These are phyloP conservation scores for Amaurobius ferox DNA, from an alignment of 2,888 invertebrate genomes.

Conservation along the genomic window DNA sequence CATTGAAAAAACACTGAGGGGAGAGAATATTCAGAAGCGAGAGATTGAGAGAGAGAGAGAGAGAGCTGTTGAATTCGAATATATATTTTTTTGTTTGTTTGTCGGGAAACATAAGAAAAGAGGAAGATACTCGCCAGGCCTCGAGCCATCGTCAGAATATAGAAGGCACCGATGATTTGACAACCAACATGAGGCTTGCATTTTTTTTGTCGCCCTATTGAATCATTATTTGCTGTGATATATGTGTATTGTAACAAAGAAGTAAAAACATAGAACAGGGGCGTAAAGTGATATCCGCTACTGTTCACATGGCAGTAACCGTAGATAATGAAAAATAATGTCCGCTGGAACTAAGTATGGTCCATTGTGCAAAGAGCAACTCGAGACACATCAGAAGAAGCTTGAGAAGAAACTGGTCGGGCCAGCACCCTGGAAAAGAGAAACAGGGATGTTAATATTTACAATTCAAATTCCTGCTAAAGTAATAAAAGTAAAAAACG, in stretches of 20 bases:
- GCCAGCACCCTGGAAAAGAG: slow-evolving; percentile 72
- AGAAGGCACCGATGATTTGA: slow-evolving; percentile 72
- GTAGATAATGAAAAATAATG: slow-evolving; percentile 71
- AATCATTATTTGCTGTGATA: slow-evolving; percentile 57
- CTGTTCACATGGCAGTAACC: slow-evolving; percentile 71
- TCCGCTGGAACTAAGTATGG: slow-evolving; percentile 70
- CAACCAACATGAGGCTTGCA: slow-evolving; percentile 62
- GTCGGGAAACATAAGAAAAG: slow-evolving; percentile 15
- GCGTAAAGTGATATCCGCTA: slow-evolving; percentile 66
- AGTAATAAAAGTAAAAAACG: too few relatives aligned
- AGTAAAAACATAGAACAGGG: slow-evolving; percentile 71
- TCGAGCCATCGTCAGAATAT: slow-evolving; percentile 50
- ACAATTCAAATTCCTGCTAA: too few relatives aligned
- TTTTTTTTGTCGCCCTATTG: neutral
- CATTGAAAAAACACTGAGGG: slow-evolving; percentile 36
- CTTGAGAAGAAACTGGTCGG: slow-evolving; percentile 76
- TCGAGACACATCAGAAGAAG: slow-evolving; percentile 75
- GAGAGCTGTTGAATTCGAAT: slow-evolving; percentile 9
- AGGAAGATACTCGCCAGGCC: neutral
- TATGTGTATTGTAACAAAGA: slow-evolving; percentile 68
- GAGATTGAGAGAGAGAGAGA: slow-evolving; percentile 23
- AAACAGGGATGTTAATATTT: neutral
- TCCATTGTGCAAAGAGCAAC: slow-evolving; percentile 71
- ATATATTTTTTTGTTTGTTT: slow-evolving; percentile 35
- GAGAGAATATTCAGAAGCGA: slow-evolving; percentile 13